Percentiles rank a stretch among this genome's conserved stretches.
These are phyloP conservation scores for Cairina moschata DNA, from an alignment of 2,113 vertebrate species.

Conservation along the genomic window DNA sequence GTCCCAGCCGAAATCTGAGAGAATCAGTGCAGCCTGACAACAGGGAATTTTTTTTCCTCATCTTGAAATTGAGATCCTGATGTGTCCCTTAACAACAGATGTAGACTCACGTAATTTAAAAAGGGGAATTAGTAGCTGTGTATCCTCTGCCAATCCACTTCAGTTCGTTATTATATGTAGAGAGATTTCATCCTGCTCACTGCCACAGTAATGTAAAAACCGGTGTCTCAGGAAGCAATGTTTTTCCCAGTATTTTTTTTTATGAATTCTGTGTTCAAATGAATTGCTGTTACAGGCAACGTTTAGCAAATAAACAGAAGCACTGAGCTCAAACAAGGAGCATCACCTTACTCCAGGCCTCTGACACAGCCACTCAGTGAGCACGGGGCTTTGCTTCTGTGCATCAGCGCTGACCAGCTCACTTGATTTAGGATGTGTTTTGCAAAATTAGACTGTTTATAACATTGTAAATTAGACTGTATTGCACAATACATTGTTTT, in stretches of 20 bases:
- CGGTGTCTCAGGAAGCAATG: background rate
- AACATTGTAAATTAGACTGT: no score
- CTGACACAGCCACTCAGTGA: background rate
- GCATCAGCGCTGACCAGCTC: background rate
- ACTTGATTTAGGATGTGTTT: background rate
- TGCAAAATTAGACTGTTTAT: no score
- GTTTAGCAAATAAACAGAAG: background rate
- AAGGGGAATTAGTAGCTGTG: background rate
- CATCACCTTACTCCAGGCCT: background rate
- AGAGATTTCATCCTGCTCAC: background rate
- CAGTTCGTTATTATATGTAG: accelerated
- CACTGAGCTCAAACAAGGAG: background rate
- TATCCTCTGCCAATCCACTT: background rate
- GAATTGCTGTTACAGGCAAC: background rate
- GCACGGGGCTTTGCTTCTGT: background rate
- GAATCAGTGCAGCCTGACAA: background rate
- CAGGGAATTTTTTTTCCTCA: background rate
- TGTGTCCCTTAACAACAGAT: background rate
- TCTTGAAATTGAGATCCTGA: background rate
- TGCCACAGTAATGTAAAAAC: background rate
- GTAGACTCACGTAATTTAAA: background rate
- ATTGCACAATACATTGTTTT: background rate
- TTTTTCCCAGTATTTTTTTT: background rate
- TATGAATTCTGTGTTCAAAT: background rate
- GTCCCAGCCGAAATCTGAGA: background rate